Conservation (phyloP, 2,888 invertebrate species). For the Marasmarcha lunaedactyla region DNA sequence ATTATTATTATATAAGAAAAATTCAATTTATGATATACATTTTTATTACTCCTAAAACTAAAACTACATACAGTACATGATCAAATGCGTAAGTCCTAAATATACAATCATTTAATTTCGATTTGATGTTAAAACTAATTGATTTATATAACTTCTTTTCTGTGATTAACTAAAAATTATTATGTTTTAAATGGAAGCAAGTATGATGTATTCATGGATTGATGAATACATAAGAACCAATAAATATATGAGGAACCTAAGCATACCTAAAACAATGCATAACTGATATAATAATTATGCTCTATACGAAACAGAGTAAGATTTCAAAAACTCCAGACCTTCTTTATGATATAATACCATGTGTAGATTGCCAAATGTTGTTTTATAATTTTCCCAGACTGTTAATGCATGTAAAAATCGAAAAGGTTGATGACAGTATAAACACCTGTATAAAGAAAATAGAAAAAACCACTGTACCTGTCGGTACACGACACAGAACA, state of each 20-base stretch:
- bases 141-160: conserved; percentile 35
- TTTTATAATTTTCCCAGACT: too few species aligned
- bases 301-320: too few species aligned
- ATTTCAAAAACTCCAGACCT: too few species aligned
- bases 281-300: neutral
- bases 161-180: conserved; percentile 45
- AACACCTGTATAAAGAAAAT: too few species aligned
- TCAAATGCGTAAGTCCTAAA: conserved; percentile 51
- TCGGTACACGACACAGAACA: too few species aligned
- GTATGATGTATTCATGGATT: conserved; percentile 23
- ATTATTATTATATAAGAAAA: neutral
- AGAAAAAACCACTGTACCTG: too few species aligned
- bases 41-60: conserved; percentile 8
- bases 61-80: conserved; percentile 38
- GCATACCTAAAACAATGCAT: neutral
- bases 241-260: conserved; percentile 28
- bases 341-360: too few species aligned
- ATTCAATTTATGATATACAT: neutral
- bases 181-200: conserved; percentile 46
- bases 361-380: too few species aligned
- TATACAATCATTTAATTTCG: conserved; percentile 60
- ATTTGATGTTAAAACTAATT: conserved; percentile 43
- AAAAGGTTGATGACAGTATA: too few species aligned
- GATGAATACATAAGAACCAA: conserved; percentile 23
- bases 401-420: too few species aligned